These are phyloP conservation scores for Hylaeus volcanicus DNA, from an alignment of 1,140 invertebrate species.

Conservation along the genomic window DNA sequence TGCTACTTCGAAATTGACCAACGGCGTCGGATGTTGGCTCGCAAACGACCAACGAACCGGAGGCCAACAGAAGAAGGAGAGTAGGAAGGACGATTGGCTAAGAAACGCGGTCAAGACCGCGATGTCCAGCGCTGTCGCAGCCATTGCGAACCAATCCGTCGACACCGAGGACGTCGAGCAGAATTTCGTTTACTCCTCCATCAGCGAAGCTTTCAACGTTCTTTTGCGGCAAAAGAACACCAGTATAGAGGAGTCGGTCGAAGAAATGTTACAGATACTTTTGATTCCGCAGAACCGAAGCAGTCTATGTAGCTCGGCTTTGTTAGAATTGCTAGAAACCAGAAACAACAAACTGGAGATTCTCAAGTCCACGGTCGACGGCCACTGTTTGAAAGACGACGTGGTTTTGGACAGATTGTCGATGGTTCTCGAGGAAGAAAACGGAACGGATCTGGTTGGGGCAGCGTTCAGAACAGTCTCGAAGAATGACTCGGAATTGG, in stretches of 20 bases:
- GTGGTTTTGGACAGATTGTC: constrained; percentile 83
- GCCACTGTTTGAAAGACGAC: constrained; percentile 79
- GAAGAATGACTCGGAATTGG: constrained; percentile 80
- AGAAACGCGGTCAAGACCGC: constrained; percentile 82
- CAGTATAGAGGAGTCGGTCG: constrained; percentile 79
- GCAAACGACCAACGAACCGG: constrained; percentile 59
- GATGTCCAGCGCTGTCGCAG: constrained; percentile 81
- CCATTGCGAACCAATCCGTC: constrained; percentile 79
- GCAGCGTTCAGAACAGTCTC: constrained; percentile 83
- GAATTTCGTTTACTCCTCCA: constrained; percentile 82
- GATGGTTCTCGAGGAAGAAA: constrained; percentile 82
- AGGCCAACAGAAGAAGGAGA: constrained; percentile 51
- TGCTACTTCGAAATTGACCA: constrained; percentile 48
- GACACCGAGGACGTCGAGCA: constrained; percentile 79
- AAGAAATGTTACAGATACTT: constrained; percentile 79
- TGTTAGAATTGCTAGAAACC: constrained; percentile 69
- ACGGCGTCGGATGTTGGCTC: constrained; percentile 65
- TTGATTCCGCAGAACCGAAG: constrained; percentile 73
- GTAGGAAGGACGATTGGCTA: constrained; percentile 76
- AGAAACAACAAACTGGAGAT: constrained; percentile 82
- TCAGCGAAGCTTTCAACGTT: constrained; percentile 78
- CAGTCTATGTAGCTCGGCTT: constrained; percentile 67
- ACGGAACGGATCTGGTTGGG: constrained; percentile 80
- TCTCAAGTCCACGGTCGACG: constrained; percentile 82
- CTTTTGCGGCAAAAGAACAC: constrained; percentile 73